Base-by-base conservation (phyloP, 2,113 vertebrate species). In the Cheirogaleus medius region DNA sequence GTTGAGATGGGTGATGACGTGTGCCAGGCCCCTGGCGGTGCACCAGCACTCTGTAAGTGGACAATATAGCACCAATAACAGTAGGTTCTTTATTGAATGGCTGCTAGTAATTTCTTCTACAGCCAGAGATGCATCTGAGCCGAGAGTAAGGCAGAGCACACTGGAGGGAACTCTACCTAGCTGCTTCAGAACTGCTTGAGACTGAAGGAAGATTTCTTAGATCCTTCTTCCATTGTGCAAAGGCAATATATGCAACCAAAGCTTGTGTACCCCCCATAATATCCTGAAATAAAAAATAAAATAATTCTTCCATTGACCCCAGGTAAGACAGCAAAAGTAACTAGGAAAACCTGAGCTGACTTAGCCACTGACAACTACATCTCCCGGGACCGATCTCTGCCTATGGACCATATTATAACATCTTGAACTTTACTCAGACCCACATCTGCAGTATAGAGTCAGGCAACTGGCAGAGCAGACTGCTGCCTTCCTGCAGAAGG, bases 371-470 rank as follows among this genome's bases (percentile, higher is more conserved):
- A 23, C 27, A 29, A 39, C 6, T 9, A 7, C 2, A 13, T 39
- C 68, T n/a, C 60, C 5, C 20, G 39, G 52, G 44, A 73, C 18
- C 4, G 18, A 13, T 25, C 23, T 63, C 74, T 21, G 44, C 44
- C 49, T 54, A 4, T 3, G 60, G 39, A 64, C 12, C 1, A 0
- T 29, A 6, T 47, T 29, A 2, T 1, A 68, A 49, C 44, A 32
- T 27, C 29, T 44, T 25, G n/a, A 39, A 69, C 56, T 34, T 98
- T 21, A 37, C 37, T 25, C 54, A 47, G 60, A 29, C 29, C 6
- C 47, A n/a, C n/a, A 13, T 64, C 86, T 71, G 64, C n/a, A 29
- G 29, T 3, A 9, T 17, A 52, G 20, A 2, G 5, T n/a, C 80
- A 13, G 39, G 15, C 10, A 23, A 8, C 73, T 25, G 32, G 37